A percentile compares a stretch with the other conserved stretches of the same genome.
Evolutionary conservation across 2,888 invertebrate species (phyloP).

Genomic region (Drosophila kanekoi): DNA sequence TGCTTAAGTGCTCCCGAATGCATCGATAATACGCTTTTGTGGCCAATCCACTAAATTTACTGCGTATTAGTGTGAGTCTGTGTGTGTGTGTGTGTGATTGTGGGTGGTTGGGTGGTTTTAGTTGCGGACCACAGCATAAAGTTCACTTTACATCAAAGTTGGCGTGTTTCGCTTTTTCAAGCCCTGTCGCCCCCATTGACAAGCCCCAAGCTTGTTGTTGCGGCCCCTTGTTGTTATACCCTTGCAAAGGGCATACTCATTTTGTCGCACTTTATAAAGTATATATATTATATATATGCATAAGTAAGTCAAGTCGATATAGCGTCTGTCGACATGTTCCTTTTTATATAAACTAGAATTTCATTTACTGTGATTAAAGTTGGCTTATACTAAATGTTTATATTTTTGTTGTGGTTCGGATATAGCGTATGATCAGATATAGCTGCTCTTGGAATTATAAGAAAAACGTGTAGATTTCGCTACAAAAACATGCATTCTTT

Average conservation of each 20-base stretch:
- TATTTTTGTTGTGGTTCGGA: too few relatives aligned
- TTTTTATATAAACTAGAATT: too few relatives aligned
- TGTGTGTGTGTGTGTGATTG: constrained; percentile 19
- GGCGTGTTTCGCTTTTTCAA: constrained; percentile 39
- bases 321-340: too few relatives aligned
- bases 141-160: constrained; percentile 59
- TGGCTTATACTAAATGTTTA: too few relatives aligned
- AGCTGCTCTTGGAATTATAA: too few relatives aligned
- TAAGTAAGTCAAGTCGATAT: too few relatives aligned
- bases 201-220: constrained; percentile 17
- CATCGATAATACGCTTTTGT: constrained; percentile 78
- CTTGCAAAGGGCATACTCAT: neutral
- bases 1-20: constrained; percentile 75
- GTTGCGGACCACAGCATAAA: constrained; percentile 28
- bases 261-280: too few relatives aligned
- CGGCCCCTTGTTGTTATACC: neutral
- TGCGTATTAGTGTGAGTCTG: constrained; percentile 15
- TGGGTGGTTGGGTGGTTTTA: constrained; percentile 32
- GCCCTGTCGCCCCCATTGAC: constrained; percentile 35
- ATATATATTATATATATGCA: too few relatives aligned
- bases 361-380: too few relatives aligned
- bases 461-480: too few relatives aligned
- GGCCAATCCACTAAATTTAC: constrained; percentile 70
- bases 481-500: too few relatives aligned
- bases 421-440: too few relatives aligned